A percentile compares a stretch with the other conserved stretches of the same genome.
Evolutionary conservation across 92 coral and sea anemone genomes (phyloP).

Genomic region (Phenganax stokvisi): DNA sequence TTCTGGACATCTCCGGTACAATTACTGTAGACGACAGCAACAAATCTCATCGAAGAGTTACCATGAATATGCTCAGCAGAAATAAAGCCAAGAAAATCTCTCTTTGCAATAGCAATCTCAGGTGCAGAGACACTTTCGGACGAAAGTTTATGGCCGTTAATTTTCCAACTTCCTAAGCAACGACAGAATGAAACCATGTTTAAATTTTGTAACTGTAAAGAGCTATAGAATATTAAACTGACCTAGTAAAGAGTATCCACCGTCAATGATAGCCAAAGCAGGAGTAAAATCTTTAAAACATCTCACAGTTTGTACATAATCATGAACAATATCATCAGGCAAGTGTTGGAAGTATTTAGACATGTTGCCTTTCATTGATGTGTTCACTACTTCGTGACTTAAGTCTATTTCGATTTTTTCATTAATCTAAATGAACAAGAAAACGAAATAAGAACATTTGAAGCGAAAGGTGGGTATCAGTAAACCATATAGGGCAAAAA

Average conservation of each 20-base stretch:
- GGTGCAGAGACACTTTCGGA: background rate
- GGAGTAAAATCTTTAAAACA: slow-evolving; percentile 3
- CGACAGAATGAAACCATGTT: background rate
- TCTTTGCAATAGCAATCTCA: background rate
- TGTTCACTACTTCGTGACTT: background rate
- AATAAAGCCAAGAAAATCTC: slow-evolving; percentile 6
- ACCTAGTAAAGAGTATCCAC: background rate
- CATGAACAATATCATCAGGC: background rate
- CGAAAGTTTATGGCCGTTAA: background rate
- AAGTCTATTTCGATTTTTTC: slow-evolving; percentile 2
- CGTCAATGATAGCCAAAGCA: background rate
- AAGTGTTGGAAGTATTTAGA: background rate
- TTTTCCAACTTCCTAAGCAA: slow-evolving; percentile 7
- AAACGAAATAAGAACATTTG: background rate
- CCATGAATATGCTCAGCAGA: slow-evolving; percentile 1
- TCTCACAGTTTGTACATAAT: slow-evolving; percentile 1
- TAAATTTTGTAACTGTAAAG: background rate
- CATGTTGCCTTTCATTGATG: background rate
- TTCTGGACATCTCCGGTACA: background rate
- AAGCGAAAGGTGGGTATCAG: background rate
- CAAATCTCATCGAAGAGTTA: slow-evolving; percentile 21
- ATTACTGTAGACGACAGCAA: slow-evolving; percentile 12
- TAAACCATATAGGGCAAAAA: background rate
- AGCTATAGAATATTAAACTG: background rate
- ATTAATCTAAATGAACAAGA: background rate